Evolutionary conservation across 1,140 invertebrate genomes (phyloP), one percentile per base, ranked within the genome.

Genomic region (Procambarus virginalis): DNA sequence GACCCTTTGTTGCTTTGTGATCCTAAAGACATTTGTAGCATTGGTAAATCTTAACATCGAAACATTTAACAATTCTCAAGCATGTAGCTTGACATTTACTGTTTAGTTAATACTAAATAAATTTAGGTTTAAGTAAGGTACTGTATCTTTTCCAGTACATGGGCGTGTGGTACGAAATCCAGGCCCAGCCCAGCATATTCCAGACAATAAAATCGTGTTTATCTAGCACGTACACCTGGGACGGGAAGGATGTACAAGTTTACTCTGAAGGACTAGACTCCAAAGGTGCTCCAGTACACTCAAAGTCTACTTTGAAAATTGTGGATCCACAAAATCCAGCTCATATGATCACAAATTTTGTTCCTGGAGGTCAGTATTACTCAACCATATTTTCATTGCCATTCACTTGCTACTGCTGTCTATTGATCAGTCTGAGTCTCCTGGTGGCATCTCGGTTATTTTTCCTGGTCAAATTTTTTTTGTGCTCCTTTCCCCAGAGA

Each of bases 131-230:
- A n/a, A n/a, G n/a, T 3, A 17, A 2, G 0, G 22, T 60, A n/a
- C n/a, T n/a, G n/a, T n/a, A 8, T 55, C 14, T 46, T 34, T 58
- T 76, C 9, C 84, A 86, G 84, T 86, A 78, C 55, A 22, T 86
- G 8, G 84, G 84, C 20, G 60, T 60, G 12, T 86, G 84, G 84
- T 86, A 86, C n/a, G 76, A 78, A 55, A 68, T 79, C 34, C 84
- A 86, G 76, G 75, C 84, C 1, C 55, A 86, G 75, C 22, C n/a
- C n/a, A 86, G 58, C 84, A 64, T 86, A 17, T 86, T 86, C 76
- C 84, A 86, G 76, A 60, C 34, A 0, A 46, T 86, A 4, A 86
- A 86, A 76, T 78, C 75, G 22, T 86, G 84, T 51, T 22, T 86
- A 20, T 12, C 73, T 2, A 86, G 84, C 58, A n/a, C 12, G 45